These are phyloP conservation scores for Plutomurus gul DNA, from an alignment of 1,140 invertebrate species.

Conservation along the genomic window DNA sequence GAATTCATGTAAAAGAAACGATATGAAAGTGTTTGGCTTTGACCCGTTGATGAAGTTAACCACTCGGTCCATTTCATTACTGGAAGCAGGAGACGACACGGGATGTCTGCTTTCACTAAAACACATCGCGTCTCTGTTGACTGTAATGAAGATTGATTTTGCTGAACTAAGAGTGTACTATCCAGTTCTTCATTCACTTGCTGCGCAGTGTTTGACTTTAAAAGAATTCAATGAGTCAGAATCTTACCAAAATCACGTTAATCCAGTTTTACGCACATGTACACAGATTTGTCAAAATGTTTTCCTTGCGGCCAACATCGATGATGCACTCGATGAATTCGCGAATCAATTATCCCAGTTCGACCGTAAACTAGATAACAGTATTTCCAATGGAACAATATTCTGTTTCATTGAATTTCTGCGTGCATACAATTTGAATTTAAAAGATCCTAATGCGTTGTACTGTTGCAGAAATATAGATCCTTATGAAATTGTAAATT, in stretches of 20 bases:
- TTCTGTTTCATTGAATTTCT: constrained; percentile 28
- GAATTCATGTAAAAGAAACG: not conserved
- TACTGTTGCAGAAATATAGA: not conserved
- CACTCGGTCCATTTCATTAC: not conserved
- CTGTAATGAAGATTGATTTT: not conserved
- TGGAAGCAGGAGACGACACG: not conserved
- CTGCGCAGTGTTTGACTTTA: not conserved
- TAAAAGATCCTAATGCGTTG: no score
- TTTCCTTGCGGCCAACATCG: not conserved
- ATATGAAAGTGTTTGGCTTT: not conserved
- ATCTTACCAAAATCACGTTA: not conserved
- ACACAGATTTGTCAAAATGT: not conserved
- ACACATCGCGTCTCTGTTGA: not conserved
- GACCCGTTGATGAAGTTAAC: not conserved
- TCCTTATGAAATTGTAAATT: not conserved
- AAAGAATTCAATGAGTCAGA: not conserved
- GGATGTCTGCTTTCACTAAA: constrained; percentile 10
- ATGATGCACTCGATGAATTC: constrained; percentile 32
- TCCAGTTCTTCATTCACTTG: not conserved
- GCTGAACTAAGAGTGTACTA: not conserved
- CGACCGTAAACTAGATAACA: not conserved
- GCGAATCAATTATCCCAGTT: not conserved
- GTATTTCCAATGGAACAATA: not conserved
- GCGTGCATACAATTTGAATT: not conserved
- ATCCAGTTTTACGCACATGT: not conserved